Conservation (phyloP, 1,140 invertebrate species). For the Diachasmimorpha longicaudata region DNA sequence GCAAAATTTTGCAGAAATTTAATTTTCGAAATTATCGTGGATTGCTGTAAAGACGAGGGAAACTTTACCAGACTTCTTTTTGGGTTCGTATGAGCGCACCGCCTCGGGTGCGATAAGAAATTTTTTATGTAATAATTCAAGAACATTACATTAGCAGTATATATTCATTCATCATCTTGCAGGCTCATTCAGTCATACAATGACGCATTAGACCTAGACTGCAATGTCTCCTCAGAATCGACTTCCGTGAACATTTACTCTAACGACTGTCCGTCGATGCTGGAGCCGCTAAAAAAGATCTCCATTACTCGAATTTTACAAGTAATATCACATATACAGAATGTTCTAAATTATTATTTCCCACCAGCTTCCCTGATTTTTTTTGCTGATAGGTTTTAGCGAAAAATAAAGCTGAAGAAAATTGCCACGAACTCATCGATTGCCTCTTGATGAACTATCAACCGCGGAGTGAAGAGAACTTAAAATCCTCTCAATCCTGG, state of each 20-base stretch:
- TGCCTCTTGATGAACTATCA: slow-evolving; percentile 56
- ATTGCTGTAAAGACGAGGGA: slow-evolving; percentile 32
- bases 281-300: slow-evolving; percentile 64
- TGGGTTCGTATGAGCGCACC: slow-evolving; percentile 30
- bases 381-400: slow-evolving; percentile 55
- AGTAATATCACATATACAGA: slow-evolving; percentile 15
- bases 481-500: slow-evolving; percentile 22
- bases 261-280: slow-evolving; percentile 66
- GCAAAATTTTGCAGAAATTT: slow-evolving; percentile 38
- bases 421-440: slow-evolving; percentile 63
- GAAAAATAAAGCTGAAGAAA: slow-evolving; percentile 59
- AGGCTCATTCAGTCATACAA: slow-evolving; percentile 51
- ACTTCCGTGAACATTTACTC: slow-evolving; percentile 44
- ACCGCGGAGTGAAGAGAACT: slow-evolving; percentile 33
- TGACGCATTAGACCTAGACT: slow-evolving; percentile 37
- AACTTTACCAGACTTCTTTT: slow-evolving; percentile 38
- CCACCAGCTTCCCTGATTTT: neutral
- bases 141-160: too few species aligned
- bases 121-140: too few species aligned
- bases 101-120: too few species aligned
- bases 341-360: too few species aligned
- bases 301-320: slow-evolving; percentile 63
- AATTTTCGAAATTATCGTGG: slow-evolving; percentile 38
- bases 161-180: neutral
- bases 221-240: slow-evolving; percentile 31